Evolutionary conservation across 2,888 invertebrate genomes (phyloP), one percentile per base, ranked within the genome.

Genomic region (Pterostichus madidus): DNA sequence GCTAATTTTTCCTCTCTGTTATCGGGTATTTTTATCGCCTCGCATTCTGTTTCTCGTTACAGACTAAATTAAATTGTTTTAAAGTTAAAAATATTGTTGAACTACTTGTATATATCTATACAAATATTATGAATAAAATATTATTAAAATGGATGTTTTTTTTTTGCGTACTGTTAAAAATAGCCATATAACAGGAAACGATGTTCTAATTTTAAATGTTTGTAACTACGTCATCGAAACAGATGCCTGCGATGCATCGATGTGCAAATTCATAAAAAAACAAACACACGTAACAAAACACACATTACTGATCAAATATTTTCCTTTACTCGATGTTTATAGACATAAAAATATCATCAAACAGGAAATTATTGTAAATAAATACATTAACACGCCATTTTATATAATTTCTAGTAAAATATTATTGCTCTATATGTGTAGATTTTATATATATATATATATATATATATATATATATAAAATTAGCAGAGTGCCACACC

Each of bases 201-300:
- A 64, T 64, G 64, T 64, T 64, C 64, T 64, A 64, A 64, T 64
- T 64, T 64, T 64, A 64, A 35, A 49, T 39, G 64, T 39, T 13
- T 49, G n/a, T 49, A 49, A 5, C 39, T 10, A 64, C 64, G 64
- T 64, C 64, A 64, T 64, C 7, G 35, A 13, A 64, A 64, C 64
- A 64, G 64, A 64, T 64, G 64, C 64, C 64, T 64, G 64, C 64
- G 35, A 64, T 35, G 35, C 64, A 64, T 64, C 35, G 64, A 64
- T 64, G 24, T 64, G 64, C 64, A 35, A 32, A 64, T 64, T 64
- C 32, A 7, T 32, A n/a, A 64, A 35, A 39, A 64, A 64, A 64
- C 32, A 64, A 64, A 64, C 64, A 64, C 6, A 61, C n/a, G 39
- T 39, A 39, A 39, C 39, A 39, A 39, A 39, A 39, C 39, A 39